These are phyloP conservation scores for Hycleus cichorii DNA, from an alignment of 1,140 invertebrate genomes.

Conservation along the genomic window DNA sequence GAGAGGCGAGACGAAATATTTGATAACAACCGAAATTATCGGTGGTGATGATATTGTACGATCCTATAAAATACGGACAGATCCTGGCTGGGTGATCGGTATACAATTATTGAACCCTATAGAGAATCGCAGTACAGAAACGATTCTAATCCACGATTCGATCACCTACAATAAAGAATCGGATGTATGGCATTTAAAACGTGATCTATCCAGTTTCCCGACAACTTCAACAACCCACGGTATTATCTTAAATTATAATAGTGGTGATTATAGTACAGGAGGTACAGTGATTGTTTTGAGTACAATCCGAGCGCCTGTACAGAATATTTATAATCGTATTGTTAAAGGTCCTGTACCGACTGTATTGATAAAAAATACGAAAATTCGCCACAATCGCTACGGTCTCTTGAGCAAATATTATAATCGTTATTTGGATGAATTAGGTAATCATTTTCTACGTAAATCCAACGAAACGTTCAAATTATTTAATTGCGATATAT, in stretches of 20 bases:
- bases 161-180: conserved; percentile 53
- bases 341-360: conserved; percentile 70
- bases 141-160: conserved; percentile 69
- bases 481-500: conserved; percentile 70
- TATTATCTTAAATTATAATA: conserved; percentile 73
- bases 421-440: conserved; percentile 77
- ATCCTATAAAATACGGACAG: conserved; percentile 23
- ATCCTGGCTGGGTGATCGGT: conserved; percentile 69
- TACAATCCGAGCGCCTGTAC: conserved; percentile 60
- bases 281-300: conserved; percentile 76
- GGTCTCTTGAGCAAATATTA: conserved; percentile 84
- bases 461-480: conserved; percentile 83
- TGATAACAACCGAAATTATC: conserved; percentile 60
- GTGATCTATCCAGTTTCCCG: conserved; percentile 81
- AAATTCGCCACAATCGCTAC: conserved; percentile 70
- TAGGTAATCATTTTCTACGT: conserved; percentile 75
- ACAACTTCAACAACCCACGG: conserved; percentile 76
- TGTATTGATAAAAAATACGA: conserved; percentile 58
- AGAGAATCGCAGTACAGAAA: conserved; percentile 76
- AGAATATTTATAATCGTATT: conserved; percentile 61
- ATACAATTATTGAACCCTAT: conserved; percentile 82
- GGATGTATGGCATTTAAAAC: conserved; percentile 66
- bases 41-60: conserved; percentile 44
- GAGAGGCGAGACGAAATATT: conserved; percentile 66
- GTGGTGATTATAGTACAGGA: conserved; percentile 69